These are phyloP conservation scores for Lophura swinhoii DNA, from an alignment of 2,797 vertebrate species.

Conservation along the genomic window DNA sequence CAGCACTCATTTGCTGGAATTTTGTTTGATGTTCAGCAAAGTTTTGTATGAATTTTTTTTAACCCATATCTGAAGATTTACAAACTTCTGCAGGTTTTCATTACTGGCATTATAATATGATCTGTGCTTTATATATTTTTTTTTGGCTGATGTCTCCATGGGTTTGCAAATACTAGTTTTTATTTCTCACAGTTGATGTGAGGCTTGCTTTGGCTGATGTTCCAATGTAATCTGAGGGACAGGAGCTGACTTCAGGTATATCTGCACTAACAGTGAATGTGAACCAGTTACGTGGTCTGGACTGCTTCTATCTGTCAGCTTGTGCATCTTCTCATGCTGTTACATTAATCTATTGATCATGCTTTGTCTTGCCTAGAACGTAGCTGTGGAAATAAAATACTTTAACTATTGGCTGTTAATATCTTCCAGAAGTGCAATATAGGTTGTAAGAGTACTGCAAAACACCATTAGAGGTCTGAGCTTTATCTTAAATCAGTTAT, in stretches of 20 bases:
- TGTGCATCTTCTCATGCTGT: background rate
- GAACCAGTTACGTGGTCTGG: background rate
- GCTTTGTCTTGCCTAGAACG: background rate
- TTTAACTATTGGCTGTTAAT: background rate
- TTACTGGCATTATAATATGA: background rate
- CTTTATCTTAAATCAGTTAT: background rate
- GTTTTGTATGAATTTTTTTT: background rate
- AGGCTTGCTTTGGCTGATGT: background rate
- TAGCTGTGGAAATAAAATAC: background rate
- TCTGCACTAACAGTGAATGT: background rate
- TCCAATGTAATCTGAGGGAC: background rate
- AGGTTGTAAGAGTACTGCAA: background rate
- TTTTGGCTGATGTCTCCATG: background rate
- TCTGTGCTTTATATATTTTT: background rate
- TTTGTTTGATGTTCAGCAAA: slow-evolving; percentile 27
- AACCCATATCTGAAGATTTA: background rate
- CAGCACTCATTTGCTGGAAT: background rate
- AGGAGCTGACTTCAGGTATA: background rate
- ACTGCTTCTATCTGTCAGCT: background rate
- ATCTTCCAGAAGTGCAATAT: background rate
- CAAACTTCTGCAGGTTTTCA: background rate
- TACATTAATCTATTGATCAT: background rate
- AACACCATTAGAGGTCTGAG: background rate
- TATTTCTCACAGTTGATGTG: background rate
- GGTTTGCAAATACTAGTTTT: rapidly evolving